Percentiles rank a stretch among this genome's conserved stretches.
Evolutionary conservation across 2,113 vertebrate species (phyloP).

Genomic region (Pontoporia blainvillei): DNA sequence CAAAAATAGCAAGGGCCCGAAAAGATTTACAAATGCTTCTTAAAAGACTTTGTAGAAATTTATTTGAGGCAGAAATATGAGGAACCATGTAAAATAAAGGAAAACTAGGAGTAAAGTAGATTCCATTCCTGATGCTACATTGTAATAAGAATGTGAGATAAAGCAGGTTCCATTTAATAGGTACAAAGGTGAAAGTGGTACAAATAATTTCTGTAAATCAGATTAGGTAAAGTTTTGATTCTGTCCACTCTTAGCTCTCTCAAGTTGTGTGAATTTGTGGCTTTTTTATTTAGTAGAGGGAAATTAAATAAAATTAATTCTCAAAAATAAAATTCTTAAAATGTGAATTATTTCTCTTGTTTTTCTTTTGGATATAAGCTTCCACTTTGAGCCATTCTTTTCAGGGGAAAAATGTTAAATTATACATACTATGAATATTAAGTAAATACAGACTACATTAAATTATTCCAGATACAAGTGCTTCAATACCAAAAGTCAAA

Average conservation of each 20-base stretch:
- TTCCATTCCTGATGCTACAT: neutral
- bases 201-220: neutral
- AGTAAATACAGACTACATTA: neutral
- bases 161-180: neutral
- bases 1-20: neutral
- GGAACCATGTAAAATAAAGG: neutral
- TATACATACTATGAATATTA: neutral
- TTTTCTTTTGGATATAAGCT: neutral
- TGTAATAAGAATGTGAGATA: neutral
- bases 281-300: neutral
- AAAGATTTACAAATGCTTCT: slow-evolving; percentile 9
- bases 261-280: neutral
- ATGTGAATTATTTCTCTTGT: neutral
- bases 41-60: slow-evolving; percentile 16
- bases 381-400: neutral
- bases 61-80: neutral
- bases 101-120: neutral
- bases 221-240: neutral
- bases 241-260: neutral
- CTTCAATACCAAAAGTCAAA: neutral
- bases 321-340: neutral
- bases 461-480: neutral
- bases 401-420: neutral
- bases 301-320: neutral
- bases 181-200: neutral